A percentile compares a stretch with the other conserved stretches of the same genome.
Evolutionary conservation across 2,113 vertebrate genomes (phyloP).

Genomic region (Laticauda colubrina): DNA sequence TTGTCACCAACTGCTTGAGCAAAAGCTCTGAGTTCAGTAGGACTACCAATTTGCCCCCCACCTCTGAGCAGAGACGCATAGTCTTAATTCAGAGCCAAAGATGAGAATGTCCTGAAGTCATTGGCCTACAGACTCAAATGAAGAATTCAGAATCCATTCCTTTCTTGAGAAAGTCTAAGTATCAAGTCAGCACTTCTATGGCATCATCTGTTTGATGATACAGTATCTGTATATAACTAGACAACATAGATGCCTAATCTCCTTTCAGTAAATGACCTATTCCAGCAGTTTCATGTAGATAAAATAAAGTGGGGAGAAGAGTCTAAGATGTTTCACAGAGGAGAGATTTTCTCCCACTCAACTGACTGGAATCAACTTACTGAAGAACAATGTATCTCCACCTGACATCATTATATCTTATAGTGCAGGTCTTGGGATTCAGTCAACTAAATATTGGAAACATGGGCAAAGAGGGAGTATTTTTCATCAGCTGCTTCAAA

Average conservation of each 20-base stretch:
- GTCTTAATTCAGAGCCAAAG: neutral
- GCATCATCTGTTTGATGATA: neutral
- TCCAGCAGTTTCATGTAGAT: neutral
- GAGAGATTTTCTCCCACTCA: neutral
- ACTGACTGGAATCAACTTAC: neutral
- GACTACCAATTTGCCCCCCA: neutral
- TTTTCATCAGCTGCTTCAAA: neutral
- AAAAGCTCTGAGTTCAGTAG: neutral
- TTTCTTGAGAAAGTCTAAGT: neutral
- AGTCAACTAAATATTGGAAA: neutral
- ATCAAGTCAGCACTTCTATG: neutral
- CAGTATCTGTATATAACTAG: neutral
- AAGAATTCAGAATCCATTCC: neutral
- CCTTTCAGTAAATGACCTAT: neutral
- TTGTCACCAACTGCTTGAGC: neutral
- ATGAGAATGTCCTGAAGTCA: neutral
- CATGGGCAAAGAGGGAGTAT: too few relatives aligned
- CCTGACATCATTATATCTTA: neutral
- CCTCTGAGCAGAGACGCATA: neutral
- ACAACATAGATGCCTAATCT: neutral
- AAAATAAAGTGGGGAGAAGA: neutral
- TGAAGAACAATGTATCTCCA: neutral
- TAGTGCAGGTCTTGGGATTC: neutral
- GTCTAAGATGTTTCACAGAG: neutral
- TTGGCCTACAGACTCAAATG: neutral